These are phyloP conservation scores for Cavia porcellus DNA, from an alignment of 2,113 vertebrate species.

Conservation along the genomic window DNA sequence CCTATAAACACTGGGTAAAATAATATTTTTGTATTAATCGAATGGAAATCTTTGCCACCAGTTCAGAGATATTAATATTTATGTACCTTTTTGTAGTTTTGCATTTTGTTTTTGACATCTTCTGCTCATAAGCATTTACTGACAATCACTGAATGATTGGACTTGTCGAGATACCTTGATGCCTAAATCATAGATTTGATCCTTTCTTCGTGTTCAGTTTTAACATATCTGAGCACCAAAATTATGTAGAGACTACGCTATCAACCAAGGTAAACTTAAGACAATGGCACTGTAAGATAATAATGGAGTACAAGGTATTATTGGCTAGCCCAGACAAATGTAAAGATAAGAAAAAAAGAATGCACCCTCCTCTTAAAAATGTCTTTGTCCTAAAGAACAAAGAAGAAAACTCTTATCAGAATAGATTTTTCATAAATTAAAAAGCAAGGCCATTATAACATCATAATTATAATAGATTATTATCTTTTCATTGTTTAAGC, in stretches of 20 bases:
- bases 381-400: slow-evolving; percentile 5
- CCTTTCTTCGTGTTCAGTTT: not conserved
- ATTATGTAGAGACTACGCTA: not conserved
- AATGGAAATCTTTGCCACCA: not conserved
- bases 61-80: not conserved
- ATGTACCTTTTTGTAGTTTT: not conserved
- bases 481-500: slow-evolving; percentile 31
- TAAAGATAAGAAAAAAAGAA: not conserved
- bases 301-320: not conserved
- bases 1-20: not conserved
- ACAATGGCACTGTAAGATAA: not conserved
- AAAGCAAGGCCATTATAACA: not conserved
- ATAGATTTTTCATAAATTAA: not conserved
- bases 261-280: not conserved
- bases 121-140: not conserved
- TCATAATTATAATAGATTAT: not conserved
- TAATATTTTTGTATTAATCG: not conserved
- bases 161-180: not conserved
- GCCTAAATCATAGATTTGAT: not conserved
- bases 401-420: not conserved
- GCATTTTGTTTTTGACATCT: not conserved
- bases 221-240: slow-evolving; percentile 1
- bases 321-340: not conserved
- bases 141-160: not conserved
- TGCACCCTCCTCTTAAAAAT: not conserved